phyloP scores from a whole-genome alignment of 1,140 invertebrate genomes.

The Venturia canescens region DNA sequence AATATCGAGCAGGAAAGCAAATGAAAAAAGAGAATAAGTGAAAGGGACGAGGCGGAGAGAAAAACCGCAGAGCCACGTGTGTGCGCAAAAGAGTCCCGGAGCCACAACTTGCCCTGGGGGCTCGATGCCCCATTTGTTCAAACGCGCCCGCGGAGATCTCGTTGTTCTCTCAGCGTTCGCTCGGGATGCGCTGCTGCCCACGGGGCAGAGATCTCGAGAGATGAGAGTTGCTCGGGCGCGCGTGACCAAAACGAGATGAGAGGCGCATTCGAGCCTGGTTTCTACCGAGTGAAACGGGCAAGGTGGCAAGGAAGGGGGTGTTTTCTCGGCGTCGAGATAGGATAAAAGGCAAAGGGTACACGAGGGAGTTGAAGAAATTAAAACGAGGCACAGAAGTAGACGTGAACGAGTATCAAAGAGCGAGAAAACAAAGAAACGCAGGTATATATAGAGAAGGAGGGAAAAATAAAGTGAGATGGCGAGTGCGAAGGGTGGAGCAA shows the following conservation, averaged over 20 bases:
- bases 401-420: conserved; percentile 30
- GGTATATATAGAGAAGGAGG: background rate
- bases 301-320: background rate
- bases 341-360: conserved; percentile 8
- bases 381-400: conserved; percentile 11
- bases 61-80: conserved; percentile 12
- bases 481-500: conserved; percentile 21
- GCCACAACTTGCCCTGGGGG: background rate
- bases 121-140: conserved; percentile 23
- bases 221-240: conserved; percentile 4
- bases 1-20: too few species aligned
- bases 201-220: background rate
- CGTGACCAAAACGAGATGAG: conserved; percentile 42
- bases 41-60: background rate
- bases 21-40: background rate
- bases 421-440: background rate
- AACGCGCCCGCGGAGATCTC: background rate
- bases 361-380: background rate
- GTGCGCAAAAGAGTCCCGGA: background rate
- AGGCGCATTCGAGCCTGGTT: conserved; percentile 33
- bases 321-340: conserved; percentile 13
- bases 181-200: background rate
- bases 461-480: background rate
- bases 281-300: background rate
- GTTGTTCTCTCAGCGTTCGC: conserved; percentile 2